Evolutionary conservation across 2,888 invertebrate species (phyloP).

Genomic region (Dicranocentrus wangi): DNA sequence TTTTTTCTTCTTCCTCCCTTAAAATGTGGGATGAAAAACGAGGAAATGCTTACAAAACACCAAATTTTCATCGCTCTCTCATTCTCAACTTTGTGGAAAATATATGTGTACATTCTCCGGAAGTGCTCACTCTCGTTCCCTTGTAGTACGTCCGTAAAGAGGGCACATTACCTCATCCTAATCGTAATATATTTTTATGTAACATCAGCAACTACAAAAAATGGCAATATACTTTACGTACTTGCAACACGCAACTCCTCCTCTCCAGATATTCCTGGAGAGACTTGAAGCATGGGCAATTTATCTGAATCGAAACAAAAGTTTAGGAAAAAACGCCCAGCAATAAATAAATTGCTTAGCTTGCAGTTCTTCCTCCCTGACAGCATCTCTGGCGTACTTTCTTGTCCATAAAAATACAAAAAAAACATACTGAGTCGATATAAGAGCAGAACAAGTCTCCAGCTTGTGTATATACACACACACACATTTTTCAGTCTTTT

Average conservation of each 20-base stretch:
- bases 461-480: too few relatives aligned
- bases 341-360: constrained; percentile 33
- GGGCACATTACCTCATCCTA: constrained; percentile 4
- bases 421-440: too few relatives aligned
- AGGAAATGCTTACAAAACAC: constrained; percentile 18
- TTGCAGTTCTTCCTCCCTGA: constrained; percentile 28
- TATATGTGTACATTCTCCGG: background rate
- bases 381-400: too few relatives aligned
- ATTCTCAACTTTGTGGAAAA: background rate
- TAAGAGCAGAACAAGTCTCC: too few relatives aligned
- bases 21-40: background rate
- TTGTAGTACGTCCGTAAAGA: background rate
- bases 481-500: too few relatives aligned
- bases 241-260: background rate
- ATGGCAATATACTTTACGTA: background rate
- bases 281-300: constrained; percentile 33
- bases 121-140: constrained; percentile 3
- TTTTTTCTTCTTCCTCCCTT: background rate
- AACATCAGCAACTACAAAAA: background rate
- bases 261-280: background rate
- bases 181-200: too few relatives aligned
- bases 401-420: too few relatives aligned
- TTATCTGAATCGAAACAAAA: constrained; percentile 45
- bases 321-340: constrained; percentile 25
- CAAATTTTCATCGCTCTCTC: constrained; percentile 26